Percentiles rank a stretch among this genome's conserved stretches.
These are phyloP conservation scores for Toxotes jaculatrix DNA, from an alignment of 2,113 vertebrate species.

Conservation along the genomic window DNA sequence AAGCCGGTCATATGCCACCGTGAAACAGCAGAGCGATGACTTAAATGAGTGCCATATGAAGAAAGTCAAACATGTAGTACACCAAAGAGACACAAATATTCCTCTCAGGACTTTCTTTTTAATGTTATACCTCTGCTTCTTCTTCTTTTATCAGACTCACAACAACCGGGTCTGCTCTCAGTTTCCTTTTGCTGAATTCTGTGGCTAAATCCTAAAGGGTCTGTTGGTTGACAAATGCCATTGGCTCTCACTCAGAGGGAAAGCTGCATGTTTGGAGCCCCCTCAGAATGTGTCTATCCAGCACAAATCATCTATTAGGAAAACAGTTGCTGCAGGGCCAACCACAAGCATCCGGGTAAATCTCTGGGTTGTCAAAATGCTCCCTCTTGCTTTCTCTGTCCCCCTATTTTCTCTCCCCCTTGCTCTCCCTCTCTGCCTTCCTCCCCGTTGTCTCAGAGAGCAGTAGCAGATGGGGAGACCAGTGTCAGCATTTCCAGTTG, in stretches of 20 bases:
- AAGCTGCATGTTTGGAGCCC: slow-evolving; percentile 58
- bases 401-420: slow-evolving; percentile 1
- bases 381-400: slow-evolving; percentile 29
- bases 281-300: slow-evolving; percentile 68
- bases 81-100: not conserved
- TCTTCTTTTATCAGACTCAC: not conserved
- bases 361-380: slow-evolving; percentile 63
- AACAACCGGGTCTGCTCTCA: not conserved
- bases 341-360: slow-evolving; percentile 69
- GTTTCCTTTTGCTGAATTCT: slow-evolving; percentile 7
- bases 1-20: slow-evolving; percentile 10
- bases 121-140: not conserved
- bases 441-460: slow-evolving; percentile 29
- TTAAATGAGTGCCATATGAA: slow-evolving; percentile 43
- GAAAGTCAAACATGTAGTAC: not conserved
- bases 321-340: slow-evolving; percentile 66
- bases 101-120: not conserved
- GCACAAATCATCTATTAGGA: slow-evolving; percentile 67
- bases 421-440: not conserved
- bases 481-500: slow-evolving; percentile 73
- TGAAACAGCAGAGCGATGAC: slow-evolving; percentile 23
- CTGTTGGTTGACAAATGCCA: slow-evolving; percentile 44
- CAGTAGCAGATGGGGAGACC: slow-evolving; percentile 62
- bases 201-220: slow-evolving; percentile 9
- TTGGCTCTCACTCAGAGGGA: slow-evolving; percentile 30